Evolutionary conservation across 2,113 vertebrate species (phyloP).

Genomic region (Leucopsar rothschildi): DNA sequence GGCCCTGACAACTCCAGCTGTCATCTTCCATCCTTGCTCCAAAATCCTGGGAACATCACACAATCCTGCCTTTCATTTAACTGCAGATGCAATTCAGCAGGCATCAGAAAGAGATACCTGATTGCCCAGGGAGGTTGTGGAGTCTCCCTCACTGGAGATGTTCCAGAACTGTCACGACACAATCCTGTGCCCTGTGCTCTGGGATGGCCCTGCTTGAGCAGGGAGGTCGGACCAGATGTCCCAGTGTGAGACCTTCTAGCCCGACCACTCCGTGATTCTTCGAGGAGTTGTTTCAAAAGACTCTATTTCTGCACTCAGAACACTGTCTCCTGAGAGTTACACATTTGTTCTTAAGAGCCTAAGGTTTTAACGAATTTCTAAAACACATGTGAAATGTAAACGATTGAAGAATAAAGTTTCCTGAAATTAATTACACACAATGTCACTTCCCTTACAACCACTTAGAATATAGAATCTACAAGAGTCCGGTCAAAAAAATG

Average conservation of each 20-base stretch:
- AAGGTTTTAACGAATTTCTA: background rate
- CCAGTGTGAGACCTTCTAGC: background rate
- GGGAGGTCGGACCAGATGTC: background rate
- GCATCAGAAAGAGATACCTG: background rate
- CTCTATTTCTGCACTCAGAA: background rate
- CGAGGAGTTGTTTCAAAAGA: background rate
- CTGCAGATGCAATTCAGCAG: background rate
- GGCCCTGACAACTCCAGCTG: background rate
- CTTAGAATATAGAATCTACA: background rate
- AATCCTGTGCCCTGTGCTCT: rapidly evolving
- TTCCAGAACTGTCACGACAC: background rate
- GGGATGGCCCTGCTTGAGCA: background rate
- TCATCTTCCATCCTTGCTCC: rapidly evolving
- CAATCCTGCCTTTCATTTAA: background rate
- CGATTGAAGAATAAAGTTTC: background rate
- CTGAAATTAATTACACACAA: background rate
- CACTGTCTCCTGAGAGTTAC: background rate
- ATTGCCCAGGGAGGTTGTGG: background rate
- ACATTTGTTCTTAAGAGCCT: background rate
- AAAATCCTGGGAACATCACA: background rate
- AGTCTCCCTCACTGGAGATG: background rate
- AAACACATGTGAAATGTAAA: background rate
- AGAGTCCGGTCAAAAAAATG: background rate
- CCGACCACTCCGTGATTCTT: background rate
- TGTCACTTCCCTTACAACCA: background rate